These are phyloP conservation scores for Streblospio benedicti DNA, from an alignment of 1,140 invertebrate species.

Conservation along the genomic window DNA sequence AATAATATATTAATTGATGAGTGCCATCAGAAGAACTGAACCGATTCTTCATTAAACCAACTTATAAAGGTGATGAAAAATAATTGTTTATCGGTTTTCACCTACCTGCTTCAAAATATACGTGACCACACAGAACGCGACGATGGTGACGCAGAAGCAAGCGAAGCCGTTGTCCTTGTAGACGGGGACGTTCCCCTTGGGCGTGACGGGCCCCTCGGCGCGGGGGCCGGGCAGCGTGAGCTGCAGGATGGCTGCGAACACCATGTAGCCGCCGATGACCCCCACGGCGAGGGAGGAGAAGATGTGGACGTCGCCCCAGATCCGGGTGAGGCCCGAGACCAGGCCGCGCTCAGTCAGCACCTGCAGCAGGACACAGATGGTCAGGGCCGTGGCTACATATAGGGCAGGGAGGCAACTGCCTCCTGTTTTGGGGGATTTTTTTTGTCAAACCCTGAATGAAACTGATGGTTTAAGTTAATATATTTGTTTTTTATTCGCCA, in stretches of 20 bases:
- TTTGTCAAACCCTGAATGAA: too few relatives aligned
- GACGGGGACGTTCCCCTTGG: slow-evolving; percentile 48
- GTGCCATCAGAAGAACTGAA: too few relatives aligned
- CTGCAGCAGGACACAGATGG: neutral
- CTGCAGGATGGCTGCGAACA: slow-evolving; percentile 35
- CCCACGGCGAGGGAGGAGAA: slow-evolving; percentile 23
- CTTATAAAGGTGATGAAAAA: too few relatives aligned
- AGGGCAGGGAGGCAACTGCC: too few relatives aligned
- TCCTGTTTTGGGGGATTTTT: too few relatives aligned
- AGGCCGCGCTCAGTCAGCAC: slow-evolving; percentile 1
- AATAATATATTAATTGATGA: too few relatives aligned
- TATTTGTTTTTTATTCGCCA: too few relatives aligned
- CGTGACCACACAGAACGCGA: slow-evolving; percentile 36
- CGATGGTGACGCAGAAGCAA: slow-evolving; percentile 49
- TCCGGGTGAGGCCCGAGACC: slow-evolving; percentile 20
- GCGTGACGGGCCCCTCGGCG: slow-evolving; percentile 49
- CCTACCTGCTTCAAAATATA: slow-evolving; percentile 26
- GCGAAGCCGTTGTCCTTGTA: slow-evolving; percentile 54
- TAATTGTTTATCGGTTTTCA: neutral
- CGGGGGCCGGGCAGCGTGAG: slow-evolving; percentile 46
- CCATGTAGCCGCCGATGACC: slow-evolving; percentile 31
- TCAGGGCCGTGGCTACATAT: neutral
- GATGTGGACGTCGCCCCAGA: slow-evolving; percentile 31
- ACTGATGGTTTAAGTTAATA: too few relatives aligned
- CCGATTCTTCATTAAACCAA: too few relatives aligned